Conservation (phyloP, 2,888 invertebrate genomes). For the Heliconius ethilla region DNA sequence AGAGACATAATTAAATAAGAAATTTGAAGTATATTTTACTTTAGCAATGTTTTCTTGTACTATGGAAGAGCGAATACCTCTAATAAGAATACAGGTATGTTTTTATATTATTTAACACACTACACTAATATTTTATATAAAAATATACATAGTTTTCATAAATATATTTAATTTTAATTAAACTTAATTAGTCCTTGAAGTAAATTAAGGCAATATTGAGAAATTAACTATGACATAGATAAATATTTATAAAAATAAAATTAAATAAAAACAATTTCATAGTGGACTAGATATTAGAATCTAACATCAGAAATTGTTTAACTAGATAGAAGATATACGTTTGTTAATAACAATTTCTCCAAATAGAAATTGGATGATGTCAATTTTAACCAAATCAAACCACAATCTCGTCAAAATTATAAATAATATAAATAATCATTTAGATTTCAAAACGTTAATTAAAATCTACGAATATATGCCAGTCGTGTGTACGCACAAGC, state of each 20-base stretch:
- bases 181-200: not conserved
- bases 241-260: not conserved
- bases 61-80: conserved; percentile 73
- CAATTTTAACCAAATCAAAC: too few species aligned
- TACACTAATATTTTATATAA: not conserved
- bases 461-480: too few species aligned
- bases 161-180: not conserved
- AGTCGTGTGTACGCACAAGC: too few species aligned
- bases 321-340: not conserved
- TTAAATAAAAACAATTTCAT: not conserved
- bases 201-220: not conserved
- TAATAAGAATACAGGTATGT: conserved; percentile 77
- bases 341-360: not conserved
- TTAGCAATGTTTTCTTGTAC: conserved; percentile 42
- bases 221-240: not conserved
- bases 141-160: not conserved
- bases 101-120: conserved; percentile 10
- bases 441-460: not conserved
- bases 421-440: not conserved
- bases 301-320: not conserved
- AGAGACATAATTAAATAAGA: not conserved
- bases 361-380: not conserved
- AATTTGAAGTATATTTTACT: not conserved
- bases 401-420: too few species aligned
- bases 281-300: not conserved